Base-by-base conservation (phyloP, 1,140 invertebrate species). In the Vanessa tameamea region DNA sequence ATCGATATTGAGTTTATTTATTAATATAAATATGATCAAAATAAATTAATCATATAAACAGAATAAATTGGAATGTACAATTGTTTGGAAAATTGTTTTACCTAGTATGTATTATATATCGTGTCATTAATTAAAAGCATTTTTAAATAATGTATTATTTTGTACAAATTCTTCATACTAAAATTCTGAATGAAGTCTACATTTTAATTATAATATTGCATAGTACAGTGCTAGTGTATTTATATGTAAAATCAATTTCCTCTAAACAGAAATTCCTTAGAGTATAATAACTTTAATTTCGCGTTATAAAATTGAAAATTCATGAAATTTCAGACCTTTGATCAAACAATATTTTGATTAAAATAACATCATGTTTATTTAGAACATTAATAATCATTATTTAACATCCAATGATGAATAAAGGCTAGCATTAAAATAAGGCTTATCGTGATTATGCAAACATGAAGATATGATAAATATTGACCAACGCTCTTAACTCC, bases 181-280 rank as follows among this genome's bases (percentile, higher is more conserved):
- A 26, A 68, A 57, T 47, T 47, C 37, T 59, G 26, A 37, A 20
- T 16, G 59, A 31, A 47, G 31, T 69, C 57, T n/a, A 23, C 12
- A 20, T 14, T 69, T 57, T 69, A 57, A 69, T 69, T 43, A 31
- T 51, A 72, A 63, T 63, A 64, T 64, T 16, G 15, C 20, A 43
- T 43, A 57, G 64, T 64, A 47, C 47, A 69, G 53, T 20, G 16
- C 43, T 23, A 20, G 20, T 26, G 64, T 20, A 66, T 50, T 66
- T 51, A 53, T 64, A 47, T 57, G 47, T 69, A 31, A 72, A 57
- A 72, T 72, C 64, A 72, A 65, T 59, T 72, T 66, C 31, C 64
- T 57, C 51, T 31, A 72, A 26, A 66, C 59, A 50, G 47, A 63
- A 63, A 70, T 70, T 59, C 64, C 53, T 59, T 59, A 48, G 16